phyloP scores from a whole-genome alignment of 2,888 invertebrate species.

The Chaetogeoica ovagalla region DNA sequence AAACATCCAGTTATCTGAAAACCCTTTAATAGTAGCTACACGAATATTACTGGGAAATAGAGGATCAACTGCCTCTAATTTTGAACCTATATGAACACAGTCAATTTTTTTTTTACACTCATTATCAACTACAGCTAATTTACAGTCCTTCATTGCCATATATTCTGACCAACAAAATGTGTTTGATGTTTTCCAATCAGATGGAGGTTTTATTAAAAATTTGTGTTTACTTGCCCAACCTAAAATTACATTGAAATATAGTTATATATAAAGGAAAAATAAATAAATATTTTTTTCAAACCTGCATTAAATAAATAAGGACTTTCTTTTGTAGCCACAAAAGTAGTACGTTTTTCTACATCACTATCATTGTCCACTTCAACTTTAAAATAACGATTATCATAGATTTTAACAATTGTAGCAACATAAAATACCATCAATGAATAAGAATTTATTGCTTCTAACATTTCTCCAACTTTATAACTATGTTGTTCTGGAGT shows the following conservation, averaged over 20 bases:
- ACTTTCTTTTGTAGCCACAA: constrained; percentile 45
- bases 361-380: constrained; percentile 31
- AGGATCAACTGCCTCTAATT: constrained; percentile 48
- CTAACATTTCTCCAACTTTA: constrained; percentile 40
- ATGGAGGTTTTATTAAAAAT: constrained; percentile 34
- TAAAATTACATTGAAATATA: neutral
- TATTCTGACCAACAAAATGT: constrained; percentile 42
- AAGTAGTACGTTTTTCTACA: constrained; percentile 22
- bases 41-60: constrained; percentile 23
- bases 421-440: constrained; percentile 41
- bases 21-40: constrained; percentile 41
- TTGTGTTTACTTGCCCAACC: constrained; percentile 44
- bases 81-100: constrained; percentile 12
- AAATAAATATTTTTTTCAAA: neutral
- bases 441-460: constrained; percentile 46
- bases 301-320: constrained; percentile 44
- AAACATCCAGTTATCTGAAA: constrained; percentile 36
- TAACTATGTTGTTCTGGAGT: constrained; percentile 41
- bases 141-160: neutral
- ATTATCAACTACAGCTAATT: constrained; percentile 29
- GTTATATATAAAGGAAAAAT: neutral
- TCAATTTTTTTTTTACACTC: neutral
- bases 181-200: neutral
- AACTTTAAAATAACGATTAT: constrained; percentile 49
- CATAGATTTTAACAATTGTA: constrained; percentile 38